Base-by-base conservation (phyloP, 2,888 invertebrate genomes). In the Ischnura elegans region DNA sequence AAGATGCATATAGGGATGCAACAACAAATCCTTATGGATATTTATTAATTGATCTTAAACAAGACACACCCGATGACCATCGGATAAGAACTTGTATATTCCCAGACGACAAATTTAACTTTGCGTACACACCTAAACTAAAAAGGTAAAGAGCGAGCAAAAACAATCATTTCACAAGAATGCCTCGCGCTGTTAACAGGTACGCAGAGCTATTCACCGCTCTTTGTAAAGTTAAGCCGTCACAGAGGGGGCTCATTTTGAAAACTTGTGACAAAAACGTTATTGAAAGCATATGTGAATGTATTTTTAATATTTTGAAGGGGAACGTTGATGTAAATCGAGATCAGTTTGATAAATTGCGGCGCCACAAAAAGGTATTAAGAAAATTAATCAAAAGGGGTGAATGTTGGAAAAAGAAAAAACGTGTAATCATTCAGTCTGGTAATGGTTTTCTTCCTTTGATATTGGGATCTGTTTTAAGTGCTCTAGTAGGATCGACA, bases 21-120 rank as follows among this genome's bases (percentile, higher is more conserved):
- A 94, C 94, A 0, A 29, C 86, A 0, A 43, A 84, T 10, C 94
- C 94, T 2, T 94, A 94, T 85, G 94, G 94, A 3, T 95, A 95
- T 94, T 87, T 95, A 76, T 84, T 94, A 6, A 51, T 94, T 10
- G 94, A 95, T 90, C 93, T 94, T 36, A 94, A 94, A 76, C 94
- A 94, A 36, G 93, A 90, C 19, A 94, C 94, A 2, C 45, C 93
- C 6, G 94, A 94, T 36, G 87, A 94, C 25, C 93, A 93, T 29
- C 47, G 94, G n/a, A 87, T 94, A 16, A 93, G 94, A 43, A 93
- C 94, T 0, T 29, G 66, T 76, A 94, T 94, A 51, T 93, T 94
- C 36, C 94, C 93, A 2, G 61, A 43, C 19, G 93, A 93, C 42
- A 29, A 29, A 4, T 87, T 13, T 46, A 46, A 21, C 1, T 25